These are phyloP conservation scores for Morinoia aosen DNA, from an alignment of 2,888 invertebrate genomes.

Conservation along the genomic window DNA sequence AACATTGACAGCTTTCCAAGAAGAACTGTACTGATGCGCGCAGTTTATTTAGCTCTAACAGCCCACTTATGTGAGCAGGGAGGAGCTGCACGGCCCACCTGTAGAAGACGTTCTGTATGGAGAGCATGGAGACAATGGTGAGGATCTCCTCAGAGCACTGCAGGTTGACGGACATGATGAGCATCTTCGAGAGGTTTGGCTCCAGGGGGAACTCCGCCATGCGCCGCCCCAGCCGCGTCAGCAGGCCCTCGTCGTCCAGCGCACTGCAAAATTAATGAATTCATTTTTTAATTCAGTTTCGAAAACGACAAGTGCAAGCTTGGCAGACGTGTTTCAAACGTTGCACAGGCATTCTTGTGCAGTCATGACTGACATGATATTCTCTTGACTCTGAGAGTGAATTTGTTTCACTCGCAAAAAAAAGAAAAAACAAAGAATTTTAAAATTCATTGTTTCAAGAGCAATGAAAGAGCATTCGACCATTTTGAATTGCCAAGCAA, in stretches of 20 bases:
- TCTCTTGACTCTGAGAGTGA: too few species aligned
- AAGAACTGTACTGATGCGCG: too few species aligned
- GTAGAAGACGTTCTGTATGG: conserved; percentile 98
- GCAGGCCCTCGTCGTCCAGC: conserved; percentile 88
- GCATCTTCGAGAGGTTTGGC: conserved; percentile 97
- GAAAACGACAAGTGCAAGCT: neutral
- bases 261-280: conserved; percentile 74
- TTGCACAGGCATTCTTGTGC: too few species aligned
- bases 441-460: too few species aligned
- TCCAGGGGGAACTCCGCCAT: conserved; percentile 99
- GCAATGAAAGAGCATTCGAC: too few species aligned
- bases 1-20: too few species aligned
- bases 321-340: too few species aligned
- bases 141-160: conserved; percentile 98
- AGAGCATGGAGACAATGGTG: conserved; percentile 98
- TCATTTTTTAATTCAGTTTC: neutral
- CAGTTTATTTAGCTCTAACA: too few species aligned
- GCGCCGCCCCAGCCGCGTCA: conserved; percentile 77
- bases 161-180: conserved; percentile 98
- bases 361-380: neutral
- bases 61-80: too few species aligned
- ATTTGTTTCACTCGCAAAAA: too few species aligned
- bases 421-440: too few species aligned
- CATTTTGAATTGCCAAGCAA: too few species aligned
- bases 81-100: conserved; percentile 70